These are phyloP conservation scores for Neosilurus hyrtlii DNA, from an alignment of 2,797 vertebrate genomes.

Conservation along the genomic window DNA sequence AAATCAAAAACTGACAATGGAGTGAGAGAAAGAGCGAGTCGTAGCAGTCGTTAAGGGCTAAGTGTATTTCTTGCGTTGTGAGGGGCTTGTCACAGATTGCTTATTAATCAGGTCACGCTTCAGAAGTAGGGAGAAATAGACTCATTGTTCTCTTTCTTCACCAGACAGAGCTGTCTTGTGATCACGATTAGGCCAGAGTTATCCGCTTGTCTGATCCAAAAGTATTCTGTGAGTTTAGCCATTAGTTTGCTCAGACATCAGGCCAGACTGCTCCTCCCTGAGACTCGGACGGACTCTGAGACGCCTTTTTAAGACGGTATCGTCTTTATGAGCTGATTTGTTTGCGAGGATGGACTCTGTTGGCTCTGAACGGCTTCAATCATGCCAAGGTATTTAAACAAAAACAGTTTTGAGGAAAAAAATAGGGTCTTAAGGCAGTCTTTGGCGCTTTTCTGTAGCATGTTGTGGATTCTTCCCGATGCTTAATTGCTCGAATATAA, in stretches of 20 bases:
- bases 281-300: slow-evolving; percentile 26
- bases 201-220: slow-evolving; percentile 62
- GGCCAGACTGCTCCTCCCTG: slow-evolving; percentile 37
- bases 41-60: slow-evolving; percentile 36
- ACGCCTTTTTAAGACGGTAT: slow-evolving; percentile 47
- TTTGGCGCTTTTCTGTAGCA: slow-evolving; percentile 17
- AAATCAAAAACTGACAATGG: not conserved
- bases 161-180: slow-evolving; percentile 71
- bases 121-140: slow-evolving; percentile 61
- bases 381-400: slow-evolving; percentile 60
- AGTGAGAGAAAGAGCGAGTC: not conserved
- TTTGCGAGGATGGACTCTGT: slow-evolving; percentile 45
- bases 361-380: slow-evolving; percentile 53
- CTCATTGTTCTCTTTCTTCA: slow-evolving; percentile 67
- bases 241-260: slow-evolving; percentile 15
- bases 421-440: slow-evolving; percentile 26
- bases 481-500: slow-evolving; percentile 17
- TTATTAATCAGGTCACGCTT: slow-evolving; percentile 57
- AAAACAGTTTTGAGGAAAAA: slow-evolving; percentile 2
- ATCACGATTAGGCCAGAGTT: slow-evolving; percentile 70
- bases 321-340: slow-evolving; percentile 48
- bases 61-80: slow-evolving; percentile 25
- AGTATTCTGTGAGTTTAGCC: not conserved
- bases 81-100: slow-evolving; percentile 58
- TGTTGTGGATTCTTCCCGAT: slow-evolving; percentile 7